A percentile compares a stretch with the other conserved stretches of the same genome.
phyloP scores from a whole-genome alignment of 2,797 vertebrate species.

The Cyprinella venusta region DNA sequence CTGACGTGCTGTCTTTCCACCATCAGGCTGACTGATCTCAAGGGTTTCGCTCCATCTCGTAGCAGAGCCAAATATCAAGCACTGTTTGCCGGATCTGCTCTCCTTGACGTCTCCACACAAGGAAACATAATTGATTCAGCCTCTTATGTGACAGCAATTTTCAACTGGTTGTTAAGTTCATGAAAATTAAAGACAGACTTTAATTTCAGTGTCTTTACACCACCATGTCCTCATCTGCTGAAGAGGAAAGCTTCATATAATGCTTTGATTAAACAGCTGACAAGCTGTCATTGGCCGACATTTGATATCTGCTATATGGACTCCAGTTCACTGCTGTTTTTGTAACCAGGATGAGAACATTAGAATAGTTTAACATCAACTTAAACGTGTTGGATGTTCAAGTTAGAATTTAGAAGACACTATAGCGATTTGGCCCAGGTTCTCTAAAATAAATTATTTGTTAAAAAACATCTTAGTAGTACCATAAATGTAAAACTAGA shows the following conservation, averaged over 20 bases:
- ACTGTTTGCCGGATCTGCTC: constrained; percentile 14
- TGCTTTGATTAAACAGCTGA: constrained; percentile 42
- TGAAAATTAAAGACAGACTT: constrained; percentile 38
- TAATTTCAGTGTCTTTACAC: constrained; percentile 10
- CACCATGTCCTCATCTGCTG: constrained; percentile 10
- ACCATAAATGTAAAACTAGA: neutral
- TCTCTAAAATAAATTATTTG: neutral
- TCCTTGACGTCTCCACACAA: neutral
- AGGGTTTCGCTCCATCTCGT: neutral
- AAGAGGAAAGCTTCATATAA: constrained; percentile 32
- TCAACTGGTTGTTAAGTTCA: constrained; percentile 35
- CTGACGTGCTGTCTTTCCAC: constrained; percentile 28
- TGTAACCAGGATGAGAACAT: constrained; percentile 11
- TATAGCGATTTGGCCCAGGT: neutral
- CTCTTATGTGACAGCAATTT: constrained; percentile 38
- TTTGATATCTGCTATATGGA: constrained; percentile 24
- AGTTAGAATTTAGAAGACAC: neutral
- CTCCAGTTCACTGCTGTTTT: neutral
- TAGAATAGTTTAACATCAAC: neutral
- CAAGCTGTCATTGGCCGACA: neutral
- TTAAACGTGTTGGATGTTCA: neutral
- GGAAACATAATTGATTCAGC: constrained; percentile 22
- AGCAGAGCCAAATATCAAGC: constrained; percentile 31
- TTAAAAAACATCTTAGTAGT: neutral
- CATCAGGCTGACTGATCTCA: constrained; percentile 39